phyloP scores from a whole-genome alignment of 2,797 vertebrate genomes.

The Prionace glauca region DNA sequence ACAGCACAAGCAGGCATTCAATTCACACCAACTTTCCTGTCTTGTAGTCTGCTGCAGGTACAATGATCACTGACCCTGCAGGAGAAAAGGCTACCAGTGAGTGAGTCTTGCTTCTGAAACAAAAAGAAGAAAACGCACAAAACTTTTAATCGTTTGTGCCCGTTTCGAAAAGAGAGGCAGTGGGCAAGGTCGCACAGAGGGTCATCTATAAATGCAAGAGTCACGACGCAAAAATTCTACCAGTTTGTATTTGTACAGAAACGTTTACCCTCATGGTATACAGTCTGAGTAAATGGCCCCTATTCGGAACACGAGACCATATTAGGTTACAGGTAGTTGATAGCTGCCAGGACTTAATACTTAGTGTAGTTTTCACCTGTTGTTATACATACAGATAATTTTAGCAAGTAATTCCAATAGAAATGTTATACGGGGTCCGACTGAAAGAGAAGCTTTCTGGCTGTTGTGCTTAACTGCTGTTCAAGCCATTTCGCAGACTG shows the following conservation, averaged over 20 bases:
- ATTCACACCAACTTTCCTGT: conserved; percentile 56
- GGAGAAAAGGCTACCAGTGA: conserved; percentile 19
- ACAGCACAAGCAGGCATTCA: conserved; percentile 56
- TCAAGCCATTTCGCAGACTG: conserved; percentile 18
- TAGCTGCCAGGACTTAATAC: conserved; percentile 37
- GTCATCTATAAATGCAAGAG: background rate
- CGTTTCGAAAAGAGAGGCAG: background rate
- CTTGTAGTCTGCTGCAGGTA: conserved; percentile 45
- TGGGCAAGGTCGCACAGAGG: background rate
- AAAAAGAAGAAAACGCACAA: background rate
- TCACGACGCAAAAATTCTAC: background rate
- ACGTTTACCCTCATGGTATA: background rate
- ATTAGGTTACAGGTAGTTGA: conserved; percentile 32
- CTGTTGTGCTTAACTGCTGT: conserved; percentile 34
- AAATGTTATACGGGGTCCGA: conserved; percentile 23
- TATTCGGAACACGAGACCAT: conserved; percentile 33
- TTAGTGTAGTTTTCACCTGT: conserved; percentile 38
- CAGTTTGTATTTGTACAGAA: background rate
- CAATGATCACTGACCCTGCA: conserved; percentile 43
- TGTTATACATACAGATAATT: conserved; percentile 36
- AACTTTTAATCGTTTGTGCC: background rate
- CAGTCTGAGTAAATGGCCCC: background rate
- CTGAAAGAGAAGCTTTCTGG: conserved; percentile 35
- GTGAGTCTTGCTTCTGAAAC: background rate
- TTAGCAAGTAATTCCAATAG: conserved; percentile 37